Percentiles rank a stretch among this genome's conserved stretches.
Conservation (phyloP, 2,888 invertebrate genomes). For the Rhagonycha fulva region DNA sequence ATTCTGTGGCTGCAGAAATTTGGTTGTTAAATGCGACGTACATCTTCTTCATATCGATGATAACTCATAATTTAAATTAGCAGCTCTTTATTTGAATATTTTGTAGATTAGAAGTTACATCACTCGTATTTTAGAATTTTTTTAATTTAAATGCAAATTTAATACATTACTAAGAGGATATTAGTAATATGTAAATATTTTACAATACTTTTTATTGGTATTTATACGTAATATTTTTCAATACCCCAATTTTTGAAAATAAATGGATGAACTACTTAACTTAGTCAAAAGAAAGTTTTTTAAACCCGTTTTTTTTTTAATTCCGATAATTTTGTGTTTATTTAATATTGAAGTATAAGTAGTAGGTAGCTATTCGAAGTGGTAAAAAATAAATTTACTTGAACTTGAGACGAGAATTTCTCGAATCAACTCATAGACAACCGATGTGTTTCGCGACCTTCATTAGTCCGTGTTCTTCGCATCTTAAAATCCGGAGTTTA, state of each 20-base stretch:
- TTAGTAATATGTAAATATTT: neutral
- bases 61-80: neutral
- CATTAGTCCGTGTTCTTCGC: neutral
- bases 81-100: neutral
- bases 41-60: neutral
- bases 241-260: neutral
- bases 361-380: neutral
- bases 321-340: neutral
- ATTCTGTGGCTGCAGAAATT: neutral
- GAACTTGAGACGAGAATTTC: slow-evolving; percentile 1
- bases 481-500: neutral
- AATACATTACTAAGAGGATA: neutral
- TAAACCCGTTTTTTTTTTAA: neutral
- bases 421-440: neutral
- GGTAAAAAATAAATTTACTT: neutral
- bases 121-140: neutral
- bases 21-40: neutral
- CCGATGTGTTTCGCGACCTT: neutral
- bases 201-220: neutral
- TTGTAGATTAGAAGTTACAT: neutral
- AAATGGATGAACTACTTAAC: neutral
- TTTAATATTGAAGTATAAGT: neutral
- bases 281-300: neutral
- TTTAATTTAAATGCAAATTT: neutral
- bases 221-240: neutral